These are phyloP conservation scores for Drosophila pectinifera DNA, from an alignment of 1,140 invertebrate species.

Conservation along the genomic window DNA sequence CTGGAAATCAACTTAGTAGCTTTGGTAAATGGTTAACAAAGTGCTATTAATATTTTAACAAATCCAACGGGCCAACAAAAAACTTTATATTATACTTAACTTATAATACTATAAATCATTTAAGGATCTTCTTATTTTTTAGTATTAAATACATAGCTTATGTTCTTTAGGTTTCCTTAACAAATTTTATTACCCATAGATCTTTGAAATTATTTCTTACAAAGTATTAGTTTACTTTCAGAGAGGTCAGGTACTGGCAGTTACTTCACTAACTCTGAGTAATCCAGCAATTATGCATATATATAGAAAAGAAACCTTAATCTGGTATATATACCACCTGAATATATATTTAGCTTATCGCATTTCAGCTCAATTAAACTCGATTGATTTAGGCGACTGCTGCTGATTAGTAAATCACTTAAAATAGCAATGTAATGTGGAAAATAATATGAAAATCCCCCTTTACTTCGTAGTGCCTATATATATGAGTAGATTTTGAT, in stretches of 20 bases:
- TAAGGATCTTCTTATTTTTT: too few relatives aligned
- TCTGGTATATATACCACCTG: neutral
- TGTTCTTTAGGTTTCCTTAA: too few relatives aligned
- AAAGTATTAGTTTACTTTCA: too few relatives aligned
- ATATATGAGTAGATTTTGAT: neutral
- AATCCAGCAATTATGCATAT: neutral
- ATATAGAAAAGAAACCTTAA: neutral
- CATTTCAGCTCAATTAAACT: constrained; percentile 16
- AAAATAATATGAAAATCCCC: constrained; percentile 9
- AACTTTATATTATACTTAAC: too few relatives aligned
- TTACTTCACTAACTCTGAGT: neutral
- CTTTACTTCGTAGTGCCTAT: neutral
- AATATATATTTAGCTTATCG: constrained; percentile 18
- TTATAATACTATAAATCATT: too few relatives aligned
- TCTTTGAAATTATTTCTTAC: too few relatives aligned
- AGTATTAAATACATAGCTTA: too few relatives aligned
- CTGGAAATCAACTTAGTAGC: neutral
- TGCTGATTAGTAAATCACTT: constrained; percentile 12
- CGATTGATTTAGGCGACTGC: constrained; percentile 9
- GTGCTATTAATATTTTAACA: too few relatives aligned
- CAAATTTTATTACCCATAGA: too few relatives aligned
- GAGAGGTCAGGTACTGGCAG: too few relatives aligned
- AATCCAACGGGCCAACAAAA: too few relatives aligned
- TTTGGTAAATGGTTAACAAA: neutral
- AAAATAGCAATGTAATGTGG: constrained; percentile 9